A percentile compares a stretch with the other conserved stretches of the same genome.
Conservation (phyloP, 2,113 vertebrate species). For the Cromileptes altivelis region DNA sequence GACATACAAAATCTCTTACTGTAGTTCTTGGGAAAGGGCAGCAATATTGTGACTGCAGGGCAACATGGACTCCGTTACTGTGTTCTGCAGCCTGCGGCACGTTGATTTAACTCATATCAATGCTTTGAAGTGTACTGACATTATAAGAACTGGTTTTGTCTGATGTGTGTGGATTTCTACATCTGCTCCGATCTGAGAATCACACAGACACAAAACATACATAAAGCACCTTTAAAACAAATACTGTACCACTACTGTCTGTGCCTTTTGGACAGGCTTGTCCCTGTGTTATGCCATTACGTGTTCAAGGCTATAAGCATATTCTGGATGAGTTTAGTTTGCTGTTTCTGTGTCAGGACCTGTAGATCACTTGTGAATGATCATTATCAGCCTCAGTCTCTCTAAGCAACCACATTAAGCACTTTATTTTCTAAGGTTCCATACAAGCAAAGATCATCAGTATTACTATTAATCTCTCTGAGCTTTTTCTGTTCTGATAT, state of each 20-base stretch:
- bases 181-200: slow-evolving; percentile 23
- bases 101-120: slow-evolving; percentile 2
- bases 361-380: neutral
- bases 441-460: neutral
- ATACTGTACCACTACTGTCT: slow-evolving; percentile 4
- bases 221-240: slow-evolving; percentile 6
- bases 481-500: neutral
- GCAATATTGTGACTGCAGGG: slow-evolving; percentile 14
- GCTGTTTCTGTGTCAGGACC: neutral
- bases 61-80: slow-evolving; percentile 10
- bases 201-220: slow-evolving; percentile 15
- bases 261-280: neutral
- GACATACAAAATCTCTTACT: neutral
- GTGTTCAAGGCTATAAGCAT: neutral
- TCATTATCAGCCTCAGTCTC: neutral
- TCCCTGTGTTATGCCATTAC: neutral
- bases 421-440: neutral
- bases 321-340: slow-evolving; percentile 7
- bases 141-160: neutral
- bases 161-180: slow-evolving; percentile 8
- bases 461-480: neutral
- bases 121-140: neutral
- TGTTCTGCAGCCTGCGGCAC: slow-evolving; percentile 2
- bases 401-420: neutral
- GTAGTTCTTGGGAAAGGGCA: slow-evolving; percentile 18